Base-by-base conservation (phyloP, 2,888 invertebrate species). In the Siphonodentalium dalli region DNA sequence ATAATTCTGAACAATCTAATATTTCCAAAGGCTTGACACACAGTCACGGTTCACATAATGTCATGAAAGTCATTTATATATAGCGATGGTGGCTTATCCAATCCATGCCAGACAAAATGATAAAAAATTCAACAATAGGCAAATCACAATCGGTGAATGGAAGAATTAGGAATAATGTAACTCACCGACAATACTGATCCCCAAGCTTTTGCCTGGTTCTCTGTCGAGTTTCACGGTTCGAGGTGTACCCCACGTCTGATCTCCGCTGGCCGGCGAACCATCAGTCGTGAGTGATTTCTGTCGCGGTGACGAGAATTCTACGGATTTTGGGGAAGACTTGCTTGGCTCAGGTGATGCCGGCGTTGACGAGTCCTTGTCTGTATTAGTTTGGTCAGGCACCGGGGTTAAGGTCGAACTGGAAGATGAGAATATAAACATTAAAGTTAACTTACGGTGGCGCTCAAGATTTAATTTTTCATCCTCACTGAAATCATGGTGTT, bases 131-230 rank as follows among this genome's bases (percentile, higher is more conserved):
- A n/a, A n/a, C n/a, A n/a, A n/a, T n/a, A n/a, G n/a, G n/a, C n/a
- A n/a, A n/a, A n/a, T n/a, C n/a, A n/a, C n/a, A n/a, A n/a, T n/a
- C n/a, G n/a, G n/a, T n/a, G n/a, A n/a, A n/a, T n/a, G n/a, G n/a
- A n/a, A n/a, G n/a, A n/a, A n/a, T n/a, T n/a, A n/a, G n/a, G n/a
- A n/a, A n/a, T n/a, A n/a, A n/a, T n/a, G n/a, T n/a, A n/a, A 92
- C 74, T 95, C 93, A 51, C 97, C 94, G 29, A 99, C 95, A 69
- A 99, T 98, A 83, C 93, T 94, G 79, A 99, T 95, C 8, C 97
- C 98, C 23, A 98, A 87, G 47, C 94, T 93, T 63, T 89, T 88
- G 31, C 89, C 88, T 27, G 87, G 87, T 66, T 89, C 88, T 45
- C 93, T 83, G 54, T 85, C 85, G 28, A 95, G 86, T 60, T 88